Evolutionary conservation across 2,113 vertebrate species (phyloP).

Genomic region (Calyptomena viridis): DNA sequence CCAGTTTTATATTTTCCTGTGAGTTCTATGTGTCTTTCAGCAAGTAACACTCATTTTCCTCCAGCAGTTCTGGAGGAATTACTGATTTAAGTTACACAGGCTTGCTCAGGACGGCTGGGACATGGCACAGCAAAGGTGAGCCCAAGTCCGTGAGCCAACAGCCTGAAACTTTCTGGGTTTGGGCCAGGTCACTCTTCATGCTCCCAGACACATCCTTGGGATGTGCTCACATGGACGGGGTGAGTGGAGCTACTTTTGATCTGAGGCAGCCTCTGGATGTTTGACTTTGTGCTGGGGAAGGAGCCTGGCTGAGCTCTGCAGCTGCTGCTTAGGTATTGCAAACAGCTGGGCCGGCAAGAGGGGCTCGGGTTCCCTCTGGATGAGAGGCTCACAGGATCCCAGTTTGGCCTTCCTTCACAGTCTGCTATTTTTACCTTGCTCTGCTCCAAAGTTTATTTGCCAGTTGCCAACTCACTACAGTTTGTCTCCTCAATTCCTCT

Average conservation of each 20-base stretch:
- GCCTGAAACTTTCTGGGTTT: not conserved
- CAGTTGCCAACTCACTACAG: rapidly evolving
- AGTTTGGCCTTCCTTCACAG: not conserved
- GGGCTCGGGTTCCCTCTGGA: not conserved
- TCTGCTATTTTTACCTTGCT: not conserved
- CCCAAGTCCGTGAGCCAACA: not conserved
- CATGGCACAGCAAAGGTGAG: rapidly evolving
- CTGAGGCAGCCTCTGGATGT: not conserved
- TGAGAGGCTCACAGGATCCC: not conserved
- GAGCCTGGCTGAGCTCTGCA: not conserved
- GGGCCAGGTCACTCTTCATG: not conserved
- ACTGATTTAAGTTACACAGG: not conserved
- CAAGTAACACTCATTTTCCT: rapidly evolving
- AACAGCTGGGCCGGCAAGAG: not conserved
- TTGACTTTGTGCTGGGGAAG: not conserved
- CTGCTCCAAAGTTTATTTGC: not conserved
- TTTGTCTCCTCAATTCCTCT: not conserved
- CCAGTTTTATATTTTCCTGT: not conserved
- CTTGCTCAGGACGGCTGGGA: not conserved
- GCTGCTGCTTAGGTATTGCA: not conserved
- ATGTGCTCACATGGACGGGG: not conserved
- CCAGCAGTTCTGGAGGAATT: not conserved
- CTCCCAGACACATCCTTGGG: not conserved
- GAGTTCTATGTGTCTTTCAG: not conserved
- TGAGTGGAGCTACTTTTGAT: not conserved